Evolutionary conservation across 2,888 invertebrate species (phyloP).

Genomic region (Trachelus stipa): DNA sequence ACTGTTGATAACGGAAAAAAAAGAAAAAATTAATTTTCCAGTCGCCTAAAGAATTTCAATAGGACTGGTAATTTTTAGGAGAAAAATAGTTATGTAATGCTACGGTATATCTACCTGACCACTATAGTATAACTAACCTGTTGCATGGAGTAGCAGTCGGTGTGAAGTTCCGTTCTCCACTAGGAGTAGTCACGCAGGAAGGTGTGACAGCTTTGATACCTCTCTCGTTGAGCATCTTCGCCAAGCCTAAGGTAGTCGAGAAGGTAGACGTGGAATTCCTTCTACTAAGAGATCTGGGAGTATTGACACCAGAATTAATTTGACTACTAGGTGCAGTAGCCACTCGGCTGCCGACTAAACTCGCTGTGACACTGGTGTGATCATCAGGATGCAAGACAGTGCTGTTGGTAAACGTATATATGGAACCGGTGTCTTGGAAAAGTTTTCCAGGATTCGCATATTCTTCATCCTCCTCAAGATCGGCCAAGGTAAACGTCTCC

Average conservation of each 20-base stretch:
- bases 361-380: constrained; percentile 76
- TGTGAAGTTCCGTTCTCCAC: constrained; percentile 75
- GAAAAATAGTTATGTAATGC: background rate
- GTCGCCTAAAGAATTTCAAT: background rate
- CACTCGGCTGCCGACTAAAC: constrained; percentile 74
- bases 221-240: constrained; percentile 82
- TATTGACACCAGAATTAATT: constrained; percentile 59
- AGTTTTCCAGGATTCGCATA: constrained; percentile 78
- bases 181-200: constrained; percentile 75
- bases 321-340: constrained; percentile 70
- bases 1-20: constrained; percentile 68
- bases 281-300: constrained; percentile 72
- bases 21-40: background rate
- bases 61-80: background rate
- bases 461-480: constrained; percentile 79
- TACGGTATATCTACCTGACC: background rate
- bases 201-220: constrained; percentile 82
- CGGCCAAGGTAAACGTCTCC: constrained; percentile 76
- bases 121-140: background rate
- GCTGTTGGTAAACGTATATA: constrained; percentile 90
- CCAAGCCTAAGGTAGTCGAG: constrained; percentile 79
- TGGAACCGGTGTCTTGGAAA: constrained; percentile 81
- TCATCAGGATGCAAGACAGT: constrained; percentile 92
- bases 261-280: constrained; percentile 85
- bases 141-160: constrained; percentile 89